A percentile compares a stretch with the other conserved stretches of the same genome.
Conservation (phyloP, 2,113 vertebrate species). For the Danionella cerebrum region DNA sequence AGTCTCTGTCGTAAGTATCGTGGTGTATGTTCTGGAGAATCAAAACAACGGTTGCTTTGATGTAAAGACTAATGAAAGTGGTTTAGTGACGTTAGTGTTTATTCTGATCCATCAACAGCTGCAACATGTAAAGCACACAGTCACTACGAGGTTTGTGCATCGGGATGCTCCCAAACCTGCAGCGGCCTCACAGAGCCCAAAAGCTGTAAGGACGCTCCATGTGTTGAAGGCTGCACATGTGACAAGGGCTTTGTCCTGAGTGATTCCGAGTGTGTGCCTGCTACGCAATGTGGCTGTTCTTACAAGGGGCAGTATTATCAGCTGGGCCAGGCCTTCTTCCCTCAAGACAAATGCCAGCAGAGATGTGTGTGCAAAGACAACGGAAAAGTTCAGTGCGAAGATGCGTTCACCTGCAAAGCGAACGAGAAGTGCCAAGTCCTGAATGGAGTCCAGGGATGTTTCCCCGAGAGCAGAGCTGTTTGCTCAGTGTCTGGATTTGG, state of each 20-base stretch:
- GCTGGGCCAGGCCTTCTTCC: conserved; percentile 44
- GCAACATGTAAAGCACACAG: conserved; percentile 26
- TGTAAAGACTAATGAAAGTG: neutral
- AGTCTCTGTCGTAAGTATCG: conserved; percentile 54
- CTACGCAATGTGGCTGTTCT: conserved; percentile 46
- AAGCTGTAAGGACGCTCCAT: conserved; percentile 11
- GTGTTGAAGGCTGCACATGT: conserved; percentile 45
- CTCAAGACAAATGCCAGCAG: conserved; percentile 32
- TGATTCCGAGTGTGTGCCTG: conserved; percentile 38
- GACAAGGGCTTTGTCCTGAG: conserved; percentile 39
- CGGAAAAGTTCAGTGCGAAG: conserved; percentile 36
- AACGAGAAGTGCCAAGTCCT: conserved; percentile 41
- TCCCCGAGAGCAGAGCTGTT: conserved; percentile 23
- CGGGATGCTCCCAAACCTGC: conserved; percentile 19
- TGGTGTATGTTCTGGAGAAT: neutral
- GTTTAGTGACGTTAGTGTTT: neutral
- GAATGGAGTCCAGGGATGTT: conserved; percentile 41
- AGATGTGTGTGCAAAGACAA: conserved; percentile 39
- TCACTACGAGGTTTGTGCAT: conserved; percentile 22
- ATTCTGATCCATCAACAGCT: conserved; percentile 18
- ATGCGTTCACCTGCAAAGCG: conserved; percentile 27
- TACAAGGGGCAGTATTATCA: conserved; percentile 39
- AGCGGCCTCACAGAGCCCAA: neutral
- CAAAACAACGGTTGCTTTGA: no score
- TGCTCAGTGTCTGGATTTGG: conserved; percentile 44